A percentile compares a stretch with the other conserved stretches of the same genome.
These are phyloP conservation scores for Arctocebus calabarensis DNA, from an alignment of 2,797 vertebrate species.

Conservation along the genomic window DNA sequence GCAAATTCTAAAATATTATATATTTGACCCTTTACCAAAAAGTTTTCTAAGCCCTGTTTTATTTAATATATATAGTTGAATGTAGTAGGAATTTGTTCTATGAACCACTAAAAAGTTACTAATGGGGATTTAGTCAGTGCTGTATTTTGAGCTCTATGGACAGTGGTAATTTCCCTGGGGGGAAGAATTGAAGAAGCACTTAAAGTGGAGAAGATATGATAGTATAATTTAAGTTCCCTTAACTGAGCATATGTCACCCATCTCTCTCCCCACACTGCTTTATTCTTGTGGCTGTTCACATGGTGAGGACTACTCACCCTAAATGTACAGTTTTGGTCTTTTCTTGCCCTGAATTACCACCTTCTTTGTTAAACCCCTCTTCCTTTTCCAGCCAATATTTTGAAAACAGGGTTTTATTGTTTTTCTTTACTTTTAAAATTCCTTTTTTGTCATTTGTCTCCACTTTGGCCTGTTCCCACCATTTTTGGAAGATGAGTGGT, in stretches of 20 bases:
- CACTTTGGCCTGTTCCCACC: neutral
- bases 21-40: neutral
- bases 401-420: neutral
- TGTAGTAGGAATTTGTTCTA: neutral
- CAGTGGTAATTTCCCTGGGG: neutral
- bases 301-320: neutral
- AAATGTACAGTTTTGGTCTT: neutral
- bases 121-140: neutral
- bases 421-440: neutral
- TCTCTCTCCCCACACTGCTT: neutral
- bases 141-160: neutral
- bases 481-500: neutral
- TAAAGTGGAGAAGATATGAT: neutral
- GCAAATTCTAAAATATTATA: neutral
- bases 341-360: neutral
- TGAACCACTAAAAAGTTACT: neutral
- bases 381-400: neutral
- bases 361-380: neutral
- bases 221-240: neutral
- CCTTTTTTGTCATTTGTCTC: neutral
- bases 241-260: neutral
- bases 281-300: neutral
- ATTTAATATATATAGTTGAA: neutral
- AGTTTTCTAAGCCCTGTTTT: neutral
- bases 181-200: neutral